These are phyloP conservation scores for Dorcus hopei DNA, from an alignment of 2,888 invertebrate species.

Conservation along the genomic window DNA sequence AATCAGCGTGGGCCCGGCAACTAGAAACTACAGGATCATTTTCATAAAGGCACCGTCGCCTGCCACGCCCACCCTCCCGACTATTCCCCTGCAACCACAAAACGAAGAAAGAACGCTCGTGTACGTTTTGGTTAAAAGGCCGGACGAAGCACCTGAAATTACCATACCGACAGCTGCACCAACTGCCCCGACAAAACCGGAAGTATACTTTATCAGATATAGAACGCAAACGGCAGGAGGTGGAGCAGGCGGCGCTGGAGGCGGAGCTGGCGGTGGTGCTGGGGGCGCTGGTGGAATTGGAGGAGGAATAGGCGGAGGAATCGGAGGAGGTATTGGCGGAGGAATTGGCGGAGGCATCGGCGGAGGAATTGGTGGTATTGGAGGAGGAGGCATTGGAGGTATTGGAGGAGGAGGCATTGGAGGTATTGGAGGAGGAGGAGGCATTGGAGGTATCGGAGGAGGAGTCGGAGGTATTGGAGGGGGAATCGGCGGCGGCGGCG, in stretches of 20 bases:
- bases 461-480: slow-evolving; percentile 43
- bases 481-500: slow-evolving; percentile 45
- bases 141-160: slow-evolving; percentile 80
- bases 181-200: slow-evolving; percentile 83
- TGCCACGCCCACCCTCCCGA: slow-evolving; percentile 72
- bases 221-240: slow-evolving; percentile 64
- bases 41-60: slow-evolving; percentile 67
- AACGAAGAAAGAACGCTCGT: slow-evolving; percentile 87
- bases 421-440: slow-evolving; percentile 34
- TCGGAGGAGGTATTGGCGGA: slow-evolving; percentile 41
- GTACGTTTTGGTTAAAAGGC: slow-evolving; percentile 85
- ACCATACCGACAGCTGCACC: slow-evolving; percentile 73
- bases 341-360: slow-evolving; percentile 46
- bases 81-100: slow-evolving; percentile 74
- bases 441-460: slow-evolving; percentile 42
- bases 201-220: slow-evolving; percentile 87
- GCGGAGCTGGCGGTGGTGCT: slow-evolving; percentile 41
- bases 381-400: slow-evolving; percentile 40
- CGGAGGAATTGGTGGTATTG: slow-evolving; percentile 41
- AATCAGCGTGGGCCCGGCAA: slow-evolving; percentile 66
- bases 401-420: slow-evolving; percentile 37
- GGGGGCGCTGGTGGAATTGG: slow-evolving; percentile 38
- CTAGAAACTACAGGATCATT: slow-evolving; percentile 85
- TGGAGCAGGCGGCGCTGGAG: slow-evolving; percentile 47
- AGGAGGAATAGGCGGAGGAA: slow-evolving; percentile 31